A percentile compares a stretch with the other conserved stretches of the same genome.
Conservation (phyloP, 2,888 invertebrate genomes). For the Amiota minor region DNA sequence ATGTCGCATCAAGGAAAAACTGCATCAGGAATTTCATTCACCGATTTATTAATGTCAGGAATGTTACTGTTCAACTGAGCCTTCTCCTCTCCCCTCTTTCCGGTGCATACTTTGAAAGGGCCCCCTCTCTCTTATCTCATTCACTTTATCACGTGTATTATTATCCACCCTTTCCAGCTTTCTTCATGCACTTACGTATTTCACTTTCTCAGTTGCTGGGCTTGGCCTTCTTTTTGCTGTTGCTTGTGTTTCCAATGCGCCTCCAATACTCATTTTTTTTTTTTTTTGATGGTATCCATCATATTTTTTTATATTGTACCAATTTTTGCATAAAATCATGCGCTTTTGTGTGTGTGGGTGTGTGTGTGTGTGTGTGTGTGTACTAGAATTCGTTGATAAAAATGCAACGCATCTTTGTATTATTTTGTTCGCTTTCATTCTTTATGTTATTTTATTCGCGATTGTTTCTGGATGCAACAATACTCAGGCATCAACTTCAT, state of each 20-base stretch:
- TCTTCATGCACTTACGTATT: no score
- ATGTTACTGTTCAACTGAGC: slow-evolving; percentile 46
- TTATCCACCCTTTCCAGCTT: no score
- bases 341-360: no score
- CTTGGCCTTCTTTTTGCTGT: slow-evolving; percentile 6
- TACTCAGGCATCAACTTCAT: slow-evolving; percentile 1
- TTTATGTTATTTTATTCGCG: slow-evolving; percentile 50
- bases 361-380: slow-evolving; percentile 24
- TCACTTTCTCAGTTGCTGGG: neutral
- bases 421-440: slow-evolving; percentile 15
- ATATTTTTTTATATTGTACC: slow-evolving; percentile 62
- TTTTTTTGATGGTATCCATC: slow-evolving; percentile 62
- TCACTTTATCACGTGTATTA: no score
- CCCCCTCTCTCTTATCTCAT: no score
- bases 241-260: neutral
- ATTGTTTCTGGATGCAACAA: neutral
- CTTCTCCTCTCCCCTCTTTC: neutral
- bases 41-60: slow-evolving; percentile 66
- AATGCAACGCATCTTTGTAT: slow-evolving; percentile 37
- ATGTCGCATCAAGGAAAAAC: slow-evolving; percentile 20
- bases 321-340: slow-evolving; percentile 54
- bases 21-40: slow-evolving; percentile 56
- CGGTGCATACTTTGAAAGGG: no score
- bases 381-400: slow-evolving; percentile 43
- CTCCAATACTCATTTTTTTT: slow-evolving; percentile 46